Evolutionary conservation across 2,113 vertebrate species (phyloP).

Genomic region (Bothrops jararaca): DNA sequence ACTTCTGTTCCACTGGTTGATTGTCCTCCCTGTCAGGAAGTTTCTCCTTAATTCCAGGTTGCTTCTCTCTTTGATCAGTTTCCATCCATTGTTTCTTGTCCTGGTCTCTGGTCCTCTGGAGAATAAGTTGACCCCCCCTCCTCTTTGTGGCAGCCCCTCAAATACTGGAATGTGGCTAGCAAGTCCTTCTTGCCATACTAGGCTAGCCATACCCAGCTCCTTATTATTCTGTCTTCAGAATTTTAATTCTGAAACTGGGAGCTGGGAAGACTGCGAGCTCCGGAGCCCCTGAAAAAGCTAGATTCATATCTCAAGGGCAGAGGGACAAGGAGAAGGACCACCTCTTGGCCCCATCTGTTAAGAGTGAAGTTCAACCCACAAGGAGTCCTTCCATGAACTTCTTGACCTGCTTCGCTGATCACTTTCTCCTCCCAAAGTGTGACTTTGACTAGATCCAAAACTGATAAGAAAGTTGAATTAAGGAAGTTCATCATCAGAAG

Average conservation of each 20-base stretch:
- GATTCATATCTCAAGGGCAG: background rate
- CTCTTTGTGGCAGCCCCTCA: too few species aligned
- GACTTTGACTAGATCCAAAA: background rate
- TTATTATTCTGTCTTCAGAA: too few species aligned
- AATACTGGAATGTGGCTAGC: too few species aligned
- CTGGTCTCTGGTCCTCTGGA: too few species aligned
- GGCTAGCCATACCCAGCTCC: background rate
- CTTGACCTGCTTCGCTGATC: background rate
- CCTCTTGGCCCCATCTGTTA: background rate
- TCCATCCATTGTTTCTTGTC: too few species aligned
- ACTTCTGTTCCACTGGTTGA: too few species aligned
- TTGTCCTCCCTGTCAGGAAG: too few species aligned
- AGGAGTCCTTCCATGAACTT: background rate
- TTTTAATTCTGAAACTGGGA: background rate
- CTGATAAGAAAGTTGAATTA: background rate
- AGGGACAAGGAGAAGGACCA: background rate
- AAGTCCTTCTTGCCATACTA: background rate
- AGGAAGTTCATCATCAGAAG: background rate
- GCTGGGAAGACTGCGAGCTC: background rate
- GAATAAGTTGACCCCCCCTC: too few species aligned
- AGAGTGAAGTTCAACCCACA: background rate
- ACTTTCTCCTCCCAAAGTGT: background rate
- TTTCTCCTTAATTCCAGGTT: too few species aligned
- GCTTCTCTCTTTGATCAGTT: too few species aligned
- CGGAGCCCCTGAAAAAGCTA: background rate